These are phyloP conservation scores for Gryllus bimaculatus DNA, from an alignment of 1,140 invertebrate species.

Conservation along the genomic window DNA sequence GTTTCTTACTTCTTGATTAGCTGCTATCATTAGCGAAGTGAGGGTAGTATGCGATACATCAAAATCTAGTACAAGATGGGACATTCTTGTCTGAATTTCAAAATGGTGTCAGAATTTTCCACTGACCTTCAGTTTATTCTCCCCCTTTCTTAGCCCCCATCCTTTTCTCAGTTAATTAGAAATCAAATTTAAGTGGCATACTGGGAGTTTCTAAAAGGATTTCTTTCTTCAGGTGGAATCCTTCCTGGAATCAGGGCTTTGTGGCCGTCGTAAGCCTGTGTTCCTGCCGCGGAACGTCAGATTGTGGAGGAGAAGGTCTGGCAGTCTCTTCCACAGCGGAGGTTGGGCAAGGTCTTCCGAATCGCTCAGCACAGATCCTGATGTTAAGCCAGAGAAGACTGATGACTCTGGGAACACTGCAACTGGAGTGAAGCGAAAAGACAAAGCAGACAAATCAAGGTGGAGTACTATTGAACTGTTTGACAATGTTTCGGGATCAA, in stretches of 20 bases:
- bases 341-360: neutral
- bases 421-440: neutral
- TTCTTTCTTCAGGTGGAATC: constrained; percentile 13
- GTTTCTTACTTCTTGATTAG: no score
- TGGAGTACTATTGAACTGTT: neutral
- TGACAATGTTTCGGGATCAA: neutral
- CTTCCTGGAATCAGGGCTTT: neutral
- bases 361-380: neutral
- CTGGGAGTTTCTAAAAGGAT: neutral
- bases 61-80: no score
- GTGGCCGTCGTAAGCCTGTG: constrained; percentile 45
- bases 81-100: no score
- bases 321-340: neutral
- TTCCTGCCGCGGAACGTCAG: constrained; percentile 52
- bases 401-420: neutral
- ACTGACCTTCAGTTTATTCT: no score
- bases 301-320: constrained; percentile 30
- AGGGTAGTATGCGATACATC: no score
- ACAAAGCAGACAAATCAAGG: neutral
- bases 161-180: no score
- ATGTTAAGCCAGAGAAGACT: neutral
- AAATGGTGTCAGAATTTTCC: no score
- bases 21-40: no score
- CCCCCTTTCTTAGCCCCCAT: no score
- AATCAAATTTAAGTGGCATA: neutral